phyloP scores from a whole-genome alignment of 2,797 vertebrate species.

The Helostoma temminkii region DNA sequence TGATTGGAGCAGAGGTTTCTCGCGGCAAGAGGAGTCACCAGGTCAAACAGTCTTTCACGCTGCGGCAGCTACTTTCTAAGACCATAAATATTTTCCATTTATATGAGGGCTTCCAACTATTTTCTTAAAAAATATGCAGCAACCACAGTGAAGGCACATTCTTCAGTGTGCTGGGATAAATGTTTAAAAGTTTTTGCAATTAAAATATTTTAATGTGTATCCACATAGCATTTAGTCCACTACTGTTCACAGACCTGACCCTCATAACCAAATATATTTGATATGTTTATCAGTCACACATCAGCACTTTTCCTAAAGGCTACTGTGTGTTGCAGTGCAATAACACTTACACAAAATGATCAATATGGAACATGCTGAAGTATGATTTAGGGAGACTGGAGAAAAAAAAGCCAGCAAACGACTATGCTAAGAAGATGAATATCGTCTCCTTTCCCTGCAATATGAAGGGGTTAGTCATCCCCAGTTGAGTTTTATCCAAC shows the following conservation, averaged over 20 bases:
- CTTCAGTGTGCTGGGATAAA: too few species aligned
- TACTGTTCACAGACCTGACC: conserved; percentile 4
- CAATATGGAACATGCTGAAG: conserved; percentile 18
- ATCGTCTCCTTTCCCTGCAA: conserved; percentile 50
- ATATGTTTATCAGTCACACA: too few species aligned
- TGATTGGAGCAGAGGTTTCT: conserved; percentile 47
- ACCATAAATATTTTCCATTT: neutral
- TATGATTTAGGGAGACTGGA: conserved; percentile 14
- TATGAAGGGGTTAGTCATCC: conserved; percentile 66
- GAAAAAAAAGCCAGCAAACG: conserved; percentile 15
- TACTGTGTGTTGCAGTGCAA: conserved; percentile 28
- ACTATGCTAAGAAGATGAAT: conserved; percentile 43
- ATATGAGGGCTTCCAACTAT: neutral
- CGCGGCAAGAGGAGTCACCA: conserved; percentile 10
- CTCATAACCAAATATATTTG: conserved; percentile 4
- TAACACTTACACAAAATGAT: conserved; percentile 39
- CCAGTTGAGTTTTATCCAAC: conserved; percentile 78
- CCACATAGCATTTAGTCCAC: neutral
- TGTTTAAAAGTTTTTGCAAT: too few species aligned
- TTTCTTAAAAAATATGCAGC: neutral
- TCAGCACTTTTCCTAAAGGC: conserved; percentile 21
- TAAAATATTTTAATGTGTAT: too few species aligned
- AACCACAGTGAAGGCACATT: neutral
- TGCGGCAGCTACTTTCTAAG: neutral
- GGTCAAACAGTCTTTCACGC: conserved; percentile 39